A percentile compares a stretch with the other conserved stretches of the same genome.
These are phyloP conservation scores for Eulemur coronatus DNA, from an alignment of 2,797 vertebrate genomes.

Conservation along the genomic window DNA sequence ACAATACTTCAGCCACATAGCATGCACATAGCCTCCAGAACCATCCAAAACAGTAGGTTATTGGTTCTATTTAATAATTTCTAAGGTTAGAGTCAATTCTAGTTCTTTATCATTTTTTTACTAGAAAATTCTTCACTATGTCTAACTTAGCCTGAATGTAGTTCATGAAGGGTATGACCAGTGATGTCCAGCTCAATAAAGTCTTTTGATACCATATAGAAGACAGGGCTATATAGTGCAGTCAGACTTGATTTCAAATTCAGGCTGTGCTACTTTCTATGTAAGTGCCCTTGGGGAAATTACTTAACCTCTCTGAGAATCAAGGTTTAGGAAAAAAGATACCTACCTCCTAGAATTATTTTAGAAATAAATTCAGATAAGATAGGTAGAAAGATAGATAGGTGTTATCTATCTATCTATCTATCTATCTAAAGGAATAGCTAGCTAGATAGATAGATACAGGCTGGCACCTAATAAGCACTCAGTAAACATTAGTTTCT, in stretches of 20 bases:
- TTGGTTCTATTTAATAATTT: background rate
- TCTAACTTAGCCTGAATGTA: background rate
- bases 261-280: background rate
- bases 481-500: background rate
- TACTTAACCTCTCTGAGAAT: background rate
- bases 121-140: background rate
- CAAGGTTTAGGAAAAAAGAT: background rate
- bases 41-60: background rate
- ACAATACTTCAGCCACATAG: background rate
- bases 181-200: background rate
- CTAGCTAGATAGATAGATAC: background rate
- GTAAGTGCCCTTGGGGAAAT: background rate
- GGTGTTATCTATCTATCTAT: too few relatives aligned
- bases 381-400: background rate
- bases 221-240: background rate
- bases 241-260: background rate
- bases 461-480: background rate
- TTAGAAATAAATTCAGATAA: slow-evolving; percentile 27
- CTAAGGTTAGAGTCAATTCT: background rate
- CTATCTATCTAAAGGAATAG: background rate
- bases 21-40: background rate
- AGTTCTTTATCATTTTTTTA: background rate
- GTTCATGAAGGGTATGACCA: background rate
- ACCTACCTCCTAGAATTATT: background rate
- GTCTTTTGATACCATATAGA: background rate